A percentile compares a stretch with the other conserved stretches of the same genome.
Evolutionary conservation across 1,140 invertebrate genomes (phyloP).

Genomic region (Maconellicoccus hirsutus): DNA sequence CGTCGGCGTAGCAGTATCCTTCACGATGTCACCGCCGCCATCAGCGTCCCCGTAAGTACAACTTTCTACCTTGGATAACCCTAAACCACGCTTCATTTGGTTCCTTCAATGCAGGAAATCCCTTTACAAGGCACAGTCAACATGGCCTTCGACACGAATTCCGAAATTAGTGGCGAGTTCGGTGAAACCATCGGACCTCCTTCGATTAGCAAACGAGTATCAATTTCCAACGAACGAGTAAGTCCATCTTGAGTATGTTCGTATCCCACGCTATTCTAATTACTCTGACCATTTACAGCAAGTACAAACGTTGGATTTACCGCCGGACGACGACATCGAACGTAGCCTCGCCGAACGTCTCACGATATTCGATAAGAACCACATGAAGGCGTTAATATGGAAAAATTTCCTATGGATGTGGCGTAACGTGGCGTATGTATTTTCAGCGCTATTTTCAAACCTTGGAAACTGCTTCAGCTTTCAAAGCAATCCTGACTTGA

Average conservation of each 20-base stretch:
- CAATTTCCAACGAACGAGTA: conserved; percentile 15
- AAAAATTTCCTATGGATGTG: conserved; percentile 90
- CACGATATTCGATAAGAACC: conserved; percentile 51
- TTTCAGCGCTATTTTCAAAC: too few species aligned
- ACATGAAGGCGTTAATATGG: conserved; percentile 61
- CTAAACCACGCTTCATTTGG: too few species aligned
- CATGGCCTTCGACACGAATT: conserved; percentile 30
- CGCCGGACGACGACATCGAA: conserved; percentile 45
- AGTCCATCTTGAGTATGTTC: conserved; percentile 21
- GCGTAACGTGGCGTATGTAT: conserved; percentile 68
- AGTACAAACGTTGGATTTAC: conserved; percentile 34
- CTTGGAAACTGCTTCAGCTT: too few species aligned
- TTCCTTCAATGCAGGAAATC: not conserved
- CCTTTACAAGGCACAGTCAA: conserved; percentile 37
- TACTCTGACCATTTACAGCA: conserved; percentile 8
- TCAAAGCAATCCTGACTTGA: too few species aligned
- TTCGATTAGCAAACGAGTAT: conserved; percentile 32
- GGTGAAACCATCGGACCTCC: conserved; percentile 61
- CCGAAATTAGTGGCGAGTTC: conserved; percentile 71
- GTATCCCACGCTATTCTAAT: not conserved
- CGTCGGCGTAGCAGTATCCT: conserved; percentile 61
- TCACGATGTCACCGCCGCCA: conserved; percentile 45
- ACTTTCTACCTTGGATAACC: too few species aligned
- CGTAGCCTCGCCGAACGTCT: conserved; percentile 43
- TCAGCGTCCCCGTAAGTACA: conserved; percentile 30